Evolutionary conservation across 2,888 invertebrate species (phyloP).

Genomic region (Nomada goodeniana): DNA sequence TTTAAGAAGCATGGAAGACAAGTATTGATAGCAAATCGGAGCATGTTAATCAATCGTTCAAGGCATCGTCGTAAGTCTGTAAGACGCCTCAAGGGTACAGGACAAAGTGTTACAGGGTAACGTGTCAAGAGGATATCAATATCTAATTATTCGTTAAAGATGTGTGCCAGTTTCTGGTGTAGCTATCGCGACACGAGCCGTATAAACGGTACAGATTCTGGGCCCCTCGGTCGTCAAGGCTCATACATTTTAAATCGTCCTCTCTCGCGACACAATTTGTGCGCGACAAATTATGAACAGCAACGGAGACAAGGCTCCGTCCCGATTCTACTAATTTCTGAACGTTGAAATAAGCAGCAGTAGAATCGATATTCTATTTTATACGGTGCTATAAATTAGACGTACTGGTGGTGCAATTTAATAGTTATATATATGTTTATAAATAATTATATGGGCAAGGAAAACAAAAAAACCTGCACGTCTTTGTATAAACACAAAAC

Average conservation of each 20-base stretch:
- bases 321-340: conserved; percentile 43
- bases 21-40: neutral
- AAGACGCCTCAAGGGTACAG: conserved; percentile 42
- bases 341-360: conserved; percentile 8
- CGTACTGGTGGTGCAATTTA: no score
- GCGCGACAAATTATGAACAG: conserved; percentile 63
- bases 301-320: conserved; percentile 44
- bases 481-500: no score
- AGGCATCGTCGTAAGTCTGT: conserved; percentile 41
- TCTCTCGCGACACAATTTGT: conserved; percentile 64
- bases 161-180: conserved; percentile 42
- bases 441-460: no score
- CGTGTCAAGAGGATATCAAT: conserved; percentile 56
- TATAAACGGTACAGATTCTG: conserved; percentile 47
- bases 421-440: no score
- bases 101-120: conserved; percentile 65
- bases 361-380: neutral
- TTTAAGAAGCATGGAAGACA: neutral
- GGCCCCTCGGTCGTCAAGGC: conserved; percentile 46
- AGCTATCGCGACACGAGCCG: conserved; percentile 26
- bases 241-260: conserved; percentile 69
- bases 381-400: no score
- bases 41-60: neutral
- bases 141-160: conserved; percentile 62
- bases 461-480: no score